phyloP scores from a whole-genome alignment of 2,113 vertebrate species.

The Mastomys natalensis region DNA sequence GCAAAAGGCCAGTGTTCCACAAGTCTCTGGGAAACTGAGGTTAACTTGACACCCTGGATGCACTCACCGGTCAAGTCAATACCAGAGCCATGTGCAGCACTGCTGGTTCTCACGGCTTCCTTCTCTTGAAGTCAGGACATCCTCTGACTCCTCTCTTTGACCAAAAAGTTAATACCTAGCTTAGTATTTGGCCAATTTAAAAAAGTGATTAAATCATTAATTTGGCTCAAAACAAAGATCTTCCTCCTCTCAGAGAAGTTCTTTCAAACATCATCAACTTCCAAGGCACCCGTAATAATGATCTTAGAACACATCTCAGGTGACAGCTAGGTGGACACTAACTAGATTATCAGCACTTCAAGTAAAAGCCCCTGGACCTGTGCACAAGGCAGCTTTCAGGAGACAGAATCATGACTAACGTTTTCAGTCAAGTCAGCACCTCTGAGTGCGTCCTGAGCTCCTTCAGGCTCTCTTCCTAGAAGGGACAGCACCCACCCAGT shows the following conservation, averaged over 20 bases:
- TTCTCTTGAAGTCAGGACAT: not conserved
- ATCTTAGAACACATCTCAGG: not conserved
- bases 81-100: not conserved
- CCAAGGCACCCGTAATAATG: not conserved
- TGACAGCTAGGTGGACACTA: fast-evolving
- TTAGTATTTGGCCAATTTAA: not conserved
- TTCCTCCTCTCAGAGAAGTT: not conserved
- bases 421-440: not conserved
- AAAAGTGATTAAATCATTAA: slow-evolving; percentile 39
- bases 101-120: fast-evolving
- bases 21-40: not conserved
- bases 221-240: not conserved
- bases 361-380: not conserved
- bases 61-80: not conserved
- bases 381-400: not conserved
- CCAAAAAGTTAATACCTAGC: not conserved
- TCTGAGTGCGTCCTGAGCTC: not conserved
- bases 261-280: not conserved
- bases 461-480: not conserved
- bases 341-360: not conserved
- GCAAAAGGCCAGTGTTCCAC: not conserved
- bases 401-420: not conserved
- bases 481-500: not conserved
- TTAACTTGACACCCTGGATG: not conserved
- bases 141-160: not conserved